Evolutionary conservation across 2,888 invertebrate genomes (phyloP), one percentile per base, ranked within the genome.

Genomic region (Tiliacea aurago): DNA sequence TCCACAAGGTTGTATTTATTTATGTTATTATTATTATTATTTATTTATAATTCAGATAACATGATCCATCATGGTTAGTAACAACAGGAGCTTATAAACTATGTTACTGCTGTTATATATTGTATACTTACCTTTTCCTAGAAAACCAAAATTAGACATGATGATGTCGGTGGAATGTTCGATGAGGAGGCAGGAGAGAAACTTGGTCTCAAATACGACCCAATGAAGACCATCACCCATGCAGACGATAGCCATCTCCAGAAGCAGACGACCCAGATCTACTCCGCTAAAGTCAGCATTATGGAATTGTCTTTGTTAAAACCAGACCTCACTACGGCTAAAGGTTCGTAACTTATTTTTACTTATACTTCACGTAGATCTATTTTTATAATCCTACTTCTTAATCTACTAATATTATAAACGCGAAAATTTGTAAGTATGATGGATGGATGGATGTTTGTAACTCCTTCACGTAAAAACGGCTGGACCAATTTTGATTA

Each of bases 151-250:
- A 90, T 93, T 0, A 87, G 79, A 2, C 89, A 92, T 72, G 95
- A 94, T 15, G 87, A 95, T 58, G 88, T 95, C 0, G 70, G 70
- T 0, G 83, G 72, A 0, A 90, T 95, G 90, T 94, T 95, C 53
- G 89, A 90, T 0, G 87, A 90, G 1, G 86, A 90, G 7, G 82
- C 86, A 0, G 86, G 83, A 0, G 73, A 87, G 18, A 80, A 90
- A 2, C 87, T 94, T 0, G 92, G 93, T 0, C 87, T 94, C 0
- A 80, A 80, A 0, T 95, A 93, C 77, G 91, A 94, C 53, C 92
- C 94, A 0, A 92, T 86, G 88, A 91, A 86, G 74, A 92, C 93
- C 0, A 86, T 95, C 45, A 94, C 93, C 0, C 90, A 92, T 0
- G 84, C 88, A 0, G 85, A 85, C 0, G 74, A 79, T 0, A 47